These are phyloP conservation scores for Calosoma granatense DNA, from an alignment of 1,140 invertebrate species.

Conservation along the genomic window DNA sequence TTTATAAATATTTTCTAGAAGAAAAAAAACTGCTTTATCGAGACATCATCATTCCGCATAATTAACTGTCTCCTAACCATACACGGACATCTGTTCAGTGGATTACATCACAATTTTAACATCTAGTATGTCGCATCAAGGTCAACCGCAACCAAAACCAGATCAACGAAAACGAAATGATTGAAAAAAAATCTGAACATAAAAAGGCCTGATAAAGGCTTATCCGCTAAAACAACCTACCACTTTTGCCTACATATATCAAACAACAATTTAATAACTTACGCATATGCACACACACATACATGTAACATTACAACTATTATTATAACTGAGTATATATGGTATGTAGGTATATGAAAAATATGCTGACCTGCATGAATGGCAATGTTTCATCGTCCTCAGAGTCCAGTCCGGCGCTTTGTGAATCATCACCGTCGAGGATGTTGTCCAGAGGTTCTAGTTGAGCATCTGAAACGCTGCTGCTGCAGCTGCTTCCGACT, in stretches of 20 bases:
- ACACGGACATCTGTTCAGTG: background rate
- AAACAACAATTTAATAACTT: background rate
- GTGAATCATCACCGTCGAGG: background rate
- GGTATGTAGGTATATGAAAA: no score
- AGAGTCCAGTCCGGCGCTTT: background rate
- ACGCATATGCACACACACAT: background rate
- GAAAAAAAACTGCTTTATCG: no score
- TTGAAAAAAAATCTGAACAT: background rate
- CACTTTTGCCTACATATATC: background rate
- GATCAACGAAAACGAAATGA: constrained; percentile 1
- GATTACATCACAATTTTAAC: constrained; percentile 5
- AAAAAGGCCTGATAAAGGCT: background rate
- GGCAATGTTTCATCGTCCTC: background rate
- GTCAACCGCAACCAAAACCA: background rate
- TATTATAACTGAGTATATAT: no score
- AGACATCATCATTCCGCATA: constrained; percentile 1
- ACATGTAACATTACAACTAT: background rate
- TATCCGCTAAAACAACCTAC: background rate
- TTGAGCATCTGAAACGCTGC: background rate
- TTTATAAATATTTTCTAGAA: no score
- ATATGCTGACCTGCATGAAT: constrained; percentile 2
- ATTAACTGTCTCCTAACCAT: background rate
- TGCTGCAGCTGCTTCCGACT: constrained; percentile 3
- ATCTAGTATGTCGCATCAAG: background rate
- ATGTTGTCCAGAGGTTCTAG: background rate